Base-by-base conservation (phyloP, 2,888 invertebrate species). In the Alloscopus bannaensis region DNA sequence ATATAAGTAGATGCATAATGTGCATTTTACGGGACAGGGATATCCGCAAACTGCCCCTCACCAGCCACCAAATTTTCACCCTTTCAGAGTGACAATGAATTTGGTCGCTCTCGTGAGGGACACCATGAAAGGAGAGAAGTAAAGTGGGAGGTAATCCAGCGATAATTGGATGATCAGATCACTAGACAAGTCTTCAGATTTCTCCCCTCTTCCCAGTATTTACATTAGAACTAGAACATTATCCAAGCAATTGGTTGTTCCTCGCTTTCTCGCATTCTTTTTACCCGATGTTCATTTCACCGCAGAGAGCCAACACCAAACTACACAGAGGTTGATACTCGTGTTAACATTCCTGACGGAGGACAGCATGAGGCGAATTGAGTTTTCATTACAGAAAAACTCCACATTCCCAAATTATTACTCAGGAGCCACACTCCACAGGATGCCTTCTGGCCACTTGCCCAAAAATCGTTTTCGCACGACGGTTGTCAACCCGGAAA, bases 331-430 rank as follows among this genome's bases (percentile, higher is more conserved):
- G n/a, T n/a, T n/a, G n/a, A n/a, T n/a, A n/a, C n/a, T n/a, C n/a
- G n/a, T n/a, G n/a, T n/a, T n/a, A n/a, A n/a, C n/a, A n/a, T n/a
- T 18, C 24, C 6, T 8, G 59, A 47, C 45, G 64, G 66, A 31
- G 64, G 62, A 79, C 81, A 81, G 78, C 81, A 81, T 81, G 81
- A 75, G 79, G 81, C 71, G 79, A 76, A 81, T 81, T 81, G 79
- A 79, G 81, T 76, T 81, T 81, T 81, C 79, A 79, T 75, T 79
- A 70, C n/a, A n/a, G n/a, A n/a, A n/a, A n/a, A n/a, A 71, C 64
- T 72, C 68, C 60, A 55, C 66, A 24, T 31, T 64, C 26, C 31
- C 18, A 31, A 6, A n/a, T 50, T 65, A 31, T 31, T 24, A 24
- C n/a, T n/a, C 11, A 36, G 13, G 16, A 20, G 52, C 20, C 42